These are phyloP conservation scores for Acronicta leporina DNA, from an alignment of 2,888 invertebrate genomes.

Conservation along the genomic window DNA sequence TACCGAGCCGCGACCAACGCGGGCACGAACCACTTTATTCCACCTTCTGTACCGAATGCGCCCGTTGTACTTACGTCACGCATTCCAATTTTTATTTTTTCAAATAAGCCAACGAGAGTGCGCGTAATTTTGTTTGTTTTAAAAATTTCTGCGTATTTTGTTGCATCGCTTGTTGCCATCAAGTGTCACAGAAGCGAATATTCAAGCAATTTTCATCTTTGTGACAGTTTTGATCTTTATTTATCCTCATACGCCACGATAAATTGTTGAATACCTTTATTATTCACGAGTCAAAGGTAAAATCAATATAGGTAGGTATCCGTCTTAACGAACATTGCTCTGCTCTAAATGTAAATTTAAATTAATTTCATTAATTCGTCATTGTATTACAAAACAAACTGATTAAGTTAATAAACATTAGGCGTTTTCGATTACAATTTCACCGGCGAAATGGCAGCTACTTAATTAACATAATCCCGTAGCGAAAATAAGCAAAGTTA, in stretches of 20 bases:
- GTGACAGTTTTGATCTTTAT: conserved; percentile 39
- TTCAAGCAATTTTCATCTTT: conserved; percentile 44
- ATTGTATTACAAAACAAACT: conserved; percentile 72
- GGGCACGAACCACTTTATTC: conserved; percentile 72
- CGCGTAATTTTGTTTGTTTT: conserved; percentile 59
- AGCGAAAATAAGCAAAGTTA: conserved; percentile 75
- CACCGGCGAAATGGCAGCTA: conserved; percentile 70
- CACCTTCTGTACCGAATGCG: conserved; percentile 59
- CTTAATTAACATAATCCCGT: conserved; percentile 79
- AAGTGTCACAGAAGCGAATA: conserved; percentile 39
- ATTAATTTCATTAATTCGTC: conserved; percentile 57
- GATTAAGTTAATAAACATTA: conserved; percentile 79
- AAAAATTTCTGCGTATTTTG: conserved; percentile 52
- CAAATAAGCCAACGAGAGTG: conserved; percentile 54
- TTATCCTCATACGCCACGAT: conserved; percentile 30
- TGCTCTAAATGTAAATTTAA: conserved; percentile 45
- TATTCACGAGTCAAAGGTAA: conserved; percentile 26
- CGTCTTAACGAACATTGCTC: conserved; percentile 15
- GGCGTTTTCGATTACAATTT: conserved; percentile 76
- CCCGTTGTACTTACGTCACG: conserved; percentile 60
- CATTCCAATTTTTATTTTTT: conserved; percentile 60
- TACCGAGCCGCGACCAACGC: conserved; percentile 73
- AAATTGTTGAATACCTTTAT: conserved; percentile 26
- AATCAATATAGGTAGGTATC: conserved; percentile 24
- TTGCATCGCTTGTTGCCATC: conserved; percentile 49